phyloP scores from a whole-genome alignment of 2,888 invertebrate species.

The Lithophane semibrunnea region DNA sequence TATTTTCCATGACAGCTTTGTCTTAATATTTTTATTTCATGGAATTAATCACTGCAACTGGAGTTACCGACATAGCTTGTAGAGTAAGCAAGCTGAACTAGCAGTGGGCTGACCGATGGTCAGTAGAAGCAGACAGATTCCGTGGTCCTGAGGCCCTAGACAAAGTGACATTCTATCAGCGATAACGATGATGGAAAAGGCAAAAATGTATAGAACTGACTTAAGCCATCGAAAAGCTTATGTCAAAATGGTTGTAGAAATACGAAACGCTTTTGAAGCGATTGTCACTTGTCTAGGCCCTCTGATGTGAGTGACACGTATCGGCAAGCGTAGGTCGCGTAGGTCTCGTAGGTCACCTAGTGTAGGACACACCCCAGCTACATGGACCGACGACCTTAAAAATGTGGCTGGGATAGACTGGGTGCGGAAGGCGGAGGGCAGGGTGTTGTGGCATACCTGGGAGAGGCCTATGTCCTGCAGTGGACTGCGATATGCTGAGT shows the following conservation, averaged over 20 bases:
- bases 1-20: neutral
- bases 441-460: neutral
- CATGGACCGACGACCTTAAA: neutral
- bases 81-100: neutral
- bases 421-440: neutral
- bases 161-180: too few species aligned
- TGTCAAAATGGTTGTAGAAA: too few species aligned
- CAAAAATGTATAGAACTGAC: too few species aligned
- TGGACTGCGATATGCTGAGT: neutral
- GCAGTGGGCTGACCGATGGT: neutral
- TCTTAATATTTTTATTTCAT: neutral
- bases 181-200: too few species aligned
- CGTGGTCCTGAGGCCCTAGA: neutral
- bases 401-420: neutral
- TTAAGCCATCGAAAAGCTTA: too few species aligned
- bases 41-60: neutral
- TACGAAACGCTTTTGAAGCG: too few species aligned
- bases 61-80: neutral
- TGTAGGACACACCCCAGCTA: neutral
- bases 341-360: too few species aligned
- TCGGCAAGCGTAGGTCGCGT: neutral
- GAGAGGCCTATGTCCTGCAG: neutral
- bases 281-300: too few species aligned
- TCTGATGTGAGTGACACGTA: neutral
- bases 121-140: neutral